A percentile compares a stretch with the other conserved stretches of the same genome.
Conservation (phyloP, 2,888 invertebrate species). For the Pandemis heparana region DNA sequence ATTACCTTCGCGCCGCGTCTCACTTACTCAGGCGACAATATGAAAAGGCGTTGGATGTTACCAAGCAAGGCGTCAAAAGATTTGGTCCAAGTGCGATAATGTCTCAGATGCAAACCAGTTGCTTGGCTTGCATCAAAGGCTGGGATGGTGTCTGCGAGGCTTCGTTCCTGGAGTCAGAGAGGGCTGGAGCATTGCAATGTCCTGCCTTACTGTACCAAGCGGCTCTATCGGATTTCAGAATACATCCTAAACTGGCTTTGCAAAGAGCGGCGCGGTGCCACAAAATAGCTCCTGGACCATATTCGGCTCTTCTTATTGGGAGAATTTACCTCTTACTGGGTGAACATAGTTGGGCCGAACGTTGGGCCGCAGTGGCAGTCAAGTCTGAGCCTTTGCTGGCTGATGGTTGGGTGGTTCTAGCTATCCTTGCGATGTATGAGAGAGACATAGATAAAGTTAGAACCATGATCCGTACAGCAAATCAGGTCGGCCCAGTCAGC, state of each 20-base stretch:
- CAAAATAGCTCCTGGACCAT: conserved; percentile 66
- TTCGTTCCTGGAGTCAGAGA: conserved; percentile 66
- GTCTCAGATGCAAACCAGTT: conserved; percentile 71
- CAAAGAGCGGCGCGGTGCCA: conserved; percentile 76
- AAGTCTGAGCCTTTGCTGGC: conserved; percentile 71
- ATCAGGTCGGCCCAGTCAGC: conserved; percentile 69
- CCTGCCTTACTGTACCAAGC: conserved; percentile 66
- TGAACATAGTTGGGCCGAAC: conserved; percentile 66
- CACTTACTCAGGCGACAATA: conserved; percentile 60
- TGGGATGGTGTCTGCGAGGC: conserved; percentile 71
- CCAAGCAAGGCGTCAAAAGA: conserved; percentile 57
- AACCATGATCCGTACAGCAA: conserved; percentile 71
- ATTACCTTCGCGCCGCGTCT: conserved; percentile 70
- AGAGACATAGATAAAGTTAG: conserved; percentile 66
- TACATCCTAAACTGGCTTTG: conserved; percentile 61
- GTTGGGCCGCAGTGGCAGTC: conserved; percentile 74
- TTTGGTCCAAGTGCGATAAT: conserved; percentile 70
- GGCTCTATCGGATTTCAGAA: conserved; percentile 61
- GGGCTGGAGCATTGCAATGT: conserved; percentile 61
- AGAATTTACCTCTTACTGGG: conserved; percentile 64
- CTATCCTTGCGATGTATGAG: conserved; percentile 68
- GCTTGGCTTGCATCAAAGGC: conserved; percentile 58
- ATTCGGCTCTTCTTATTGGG: conserved; percentile 69
- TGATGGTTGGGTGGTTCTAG: conserved; percentile 77
- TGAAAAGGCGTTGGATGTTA: conserved; percentile 61